These are phyloP conservation scores for Mythimna loreyi DNA, from an alignment of 2,888 invertebrate genomes.

Conservation along the genomic window DNA sequence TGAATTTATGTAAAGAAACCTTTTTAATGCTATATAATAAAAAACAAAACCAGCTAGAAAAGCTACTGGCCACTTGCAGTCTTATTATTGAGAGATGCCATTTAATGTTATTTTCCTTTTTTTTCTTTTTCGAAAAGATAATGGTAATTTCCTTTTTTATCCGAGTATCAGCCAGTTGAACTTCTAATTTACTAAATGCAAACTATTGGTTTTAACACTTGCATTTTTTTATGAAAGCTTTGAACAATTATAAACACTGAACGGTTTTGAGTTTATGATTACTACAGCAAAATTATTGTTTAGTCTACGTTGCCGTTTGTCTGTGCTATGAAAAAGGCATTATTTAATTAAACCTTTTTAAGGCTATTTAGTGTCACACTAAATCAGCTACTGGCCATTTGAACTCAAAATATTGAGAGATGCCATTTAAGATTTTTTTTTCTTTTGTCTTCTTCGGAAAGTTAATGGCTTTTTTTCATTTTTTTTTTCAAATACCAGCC, in stretches of 20 bases:
- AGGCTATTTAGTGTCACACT: too few species aligned
- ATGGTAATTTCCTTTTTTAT: conserved; percentile 2
- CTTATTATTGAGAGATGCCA: neutral
- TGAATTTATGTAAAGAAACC: neutral
- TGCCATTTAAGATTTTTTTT: neutral
- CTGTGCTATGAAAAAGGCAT: neutral
- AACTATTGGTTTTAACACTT: neutral
- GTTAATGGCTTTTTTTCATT: neutral
- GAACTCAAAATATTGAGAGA: neutral
- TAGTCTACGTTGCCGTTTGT: neutral
- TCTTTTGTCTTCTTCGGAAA: neutral
- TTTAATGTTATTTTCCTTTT: neutral
- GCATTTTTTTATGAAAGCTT: too few species aligned
- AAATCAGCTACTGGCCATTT: neutral
- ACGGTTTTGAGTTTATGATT: too few species aligned
- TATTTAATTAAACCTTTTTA: neutral
- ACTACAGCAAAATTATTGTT: too few species aligned
- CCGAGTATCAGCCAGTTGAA: neutral
- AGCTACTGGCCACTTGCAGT: neutral
- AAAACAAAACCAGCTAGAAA: too few species aligned
- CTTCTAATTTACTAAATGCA: neutral
- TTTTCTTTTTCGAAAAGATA: neutral
- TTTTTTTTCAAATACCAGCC: neutral
- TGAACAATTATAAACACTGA: too few species aligned
- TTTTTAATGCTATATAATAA: neutral